Evolutionary conservation across 2,888 invertebrate species (phyloP).

Genomic region (Calliopum simillimum): DNA sequence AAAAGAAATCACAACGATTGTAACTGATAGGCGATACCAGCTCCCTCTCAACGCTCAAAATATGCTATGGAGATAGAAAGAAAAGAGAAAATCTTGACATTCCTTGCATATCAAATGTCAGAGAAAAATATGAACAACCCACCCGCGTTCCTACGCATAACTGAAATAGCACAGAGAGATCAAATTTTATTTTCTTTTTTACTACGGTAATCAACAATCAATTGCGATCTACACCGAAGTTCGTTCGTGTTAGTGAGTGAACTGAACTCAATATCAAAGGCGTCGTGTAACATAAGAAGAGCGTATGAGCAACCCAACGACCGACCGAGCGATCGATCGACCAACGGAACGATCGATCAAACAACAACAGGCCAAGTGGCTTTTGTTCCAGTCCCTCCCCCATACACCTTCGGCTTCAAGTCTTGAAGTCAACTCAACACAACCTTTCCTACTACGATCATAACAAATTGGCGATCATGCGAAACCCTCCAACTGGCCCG

Average conservation of each 20-base stretch:
- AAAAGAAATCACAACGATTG: too few species aligned
- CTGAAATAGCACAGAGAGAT: slow-evolving; percentile 12
- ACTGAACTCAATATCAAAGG: slow-evolving; percentile 3
- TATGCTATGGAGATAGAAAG: background rate
- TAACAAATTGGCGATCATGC: slow-evolving; percentile 16
- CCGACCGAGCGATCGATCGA: background rate
- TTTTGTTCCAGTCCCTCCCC: background rate
- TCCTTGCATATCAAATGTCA: slow-evolving; percentile 17
- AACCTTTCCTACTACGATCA: background rate
- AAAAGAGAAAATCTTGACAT: slow-evolving; percentile 3
- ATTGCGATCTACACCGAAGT: slow-evolving; percentile 11
- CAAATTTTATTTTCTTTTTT: background rate
- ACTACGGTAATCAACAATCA: slow-evolving; percentile 4
- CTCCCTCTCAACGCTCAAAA: background rate
- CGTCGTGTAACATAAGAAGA: slow-evolving; percentile 1
- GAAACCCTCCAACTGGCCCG: slow-evolving; percentile 13
- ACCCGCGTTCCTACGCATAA: background rate
- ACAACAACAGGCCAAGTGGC: slow-evolving; percentile 6
- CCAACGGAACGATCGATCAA: slow-evolving; percentile 11
- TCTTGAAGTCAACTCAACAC: too few species aligned
- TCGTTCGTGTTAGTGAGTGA: background rate
- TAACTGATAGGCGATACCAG: too few species aligned
- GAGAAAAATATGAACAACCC: background rate
- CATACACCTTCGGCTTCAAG: background rate
- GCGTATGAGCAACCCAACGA: background rate